Conservation (phyloP, 2,113 vertebrate genomes). For the Hucho hucho region DNA sequence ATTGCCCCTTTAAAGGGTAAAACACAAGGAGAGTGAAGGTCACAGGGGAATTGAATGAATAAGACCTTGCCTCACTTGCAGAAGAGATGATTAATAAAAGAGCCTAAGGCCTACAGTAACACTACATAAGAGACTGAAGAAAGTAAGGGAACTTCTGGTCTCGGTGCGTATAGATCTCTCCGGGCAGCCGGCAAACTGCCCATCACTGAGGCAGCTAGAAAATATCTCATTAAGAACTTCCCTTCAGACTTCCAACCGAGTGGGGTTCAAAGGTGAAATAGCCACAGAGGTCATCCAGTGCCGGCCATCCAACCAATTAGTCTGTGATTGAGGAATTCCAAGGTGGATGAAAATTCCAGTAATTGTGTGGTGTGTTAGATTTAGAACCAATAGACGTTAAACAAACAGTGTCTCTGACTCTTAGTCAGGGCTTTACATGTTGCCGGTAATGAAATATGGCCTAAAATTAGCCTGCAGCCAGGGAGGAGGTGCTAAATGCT, state of each 20-base stretch:
- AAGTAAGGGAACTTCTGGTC: no score
- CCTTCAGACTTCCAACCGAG: not conserved
- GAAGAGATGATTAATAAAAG: no score
- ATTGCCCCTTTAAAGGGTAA: no score
- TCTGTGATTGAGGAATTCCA: conserved; percentile 6
- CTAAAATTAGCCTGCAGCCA: conserved; percentile 44
- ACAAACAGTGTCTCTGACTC: not conserved
- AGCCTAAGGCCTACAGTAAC: no score
- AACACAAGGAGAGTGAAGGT: no score
- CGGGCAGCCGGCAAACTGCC: not conserved
- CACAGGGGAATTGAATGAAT: no score
- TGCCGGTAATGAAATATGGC: conserved; percentile 45
- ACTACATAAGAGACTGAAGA: no score
- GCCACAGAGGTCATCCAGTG: not conserved
- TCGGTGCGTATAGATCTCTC: no score
- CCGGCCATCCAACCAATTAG: not conserved
- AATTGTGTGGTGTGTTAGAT: not conserved
- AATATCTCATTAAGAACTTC: not conserved
- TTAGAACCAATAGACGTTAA: not conserved
- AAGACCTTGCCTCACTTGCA: no score
- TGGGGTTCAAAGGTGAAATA: not conserved
- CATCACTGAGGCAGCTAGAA: not conserved
- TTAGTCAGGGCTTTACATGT: conserved; percentile 13
- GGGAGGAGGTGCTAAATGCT: conserved; percentile 27
- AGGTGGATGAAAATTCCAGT: not conserved